Percentiles rank a stretch among this genome's conserved stretches.
These are phyloP conservation scores for Ardeotis arabs DNA, from an alignment of 2,113 vertebrate genomes.

Conservation along the genomic window DNA sequence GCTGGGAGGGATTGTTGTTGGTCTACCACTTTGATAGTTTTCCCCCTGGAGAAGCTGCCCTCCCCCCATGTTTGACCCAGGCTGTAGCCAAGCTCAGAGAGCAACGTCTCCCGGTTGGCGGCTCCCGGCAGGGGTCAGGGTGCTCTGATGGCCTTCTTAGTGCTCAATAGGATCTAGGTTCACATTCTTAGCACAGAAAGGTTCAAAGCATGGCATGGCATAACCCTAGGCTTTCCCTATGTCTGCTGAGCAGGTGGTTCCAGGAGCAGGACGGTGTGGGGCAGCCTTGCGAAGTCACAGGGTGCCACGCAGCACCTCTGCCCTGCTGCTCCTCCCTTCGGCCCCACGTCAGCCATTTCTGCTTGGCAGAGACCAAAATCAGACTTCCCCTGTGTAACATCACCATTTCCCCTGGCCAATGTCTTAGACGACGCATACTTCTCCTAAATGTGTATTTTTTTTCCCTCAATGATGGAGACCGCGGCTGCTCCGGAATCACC, in stretches of 20 bases:
- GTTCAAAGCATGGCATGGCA: slow-evolving; percentile 17
- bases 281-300: neutral
- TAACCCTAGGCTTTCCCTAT: neutral
- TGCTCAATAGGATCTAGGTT: neutral
- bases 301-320: fast-evolving
- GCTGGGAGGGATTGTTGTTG: fast-evolving
- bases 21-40: slow-evolving; percentile 59
- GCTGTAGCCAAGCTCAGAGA: slow-evolving; percentile 57
- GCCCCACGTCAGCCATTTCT: fast-evolving
- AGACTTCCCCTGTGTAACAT: fast-evolving
- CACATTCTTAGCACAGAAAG: neutral
- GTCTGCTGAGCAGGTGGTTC: neutral
- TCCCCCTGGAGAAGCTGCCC: slow-evolving; percentile 65
- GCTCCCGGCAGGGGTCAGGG: neutral
- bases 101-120: neutral
- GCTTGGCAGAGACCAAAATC: fast-evolving
- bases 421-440: fast-evolving
- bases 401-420: fast-evolving
- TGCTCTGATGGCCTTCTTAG: neutral
- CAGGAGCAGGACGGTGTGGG: fast-evolving
- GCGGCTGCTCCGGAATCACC: fast-evolving
- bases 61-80: slow-evolving; percentile 42
- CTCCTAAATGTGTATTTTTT: fast-evolving
- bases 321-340: neutral
- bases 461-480: fast-evolving